These are phyloP conservation scores for Phyllotreta cruciferae DNA, from an alignment of 2,888 invertebrate species.

Conservation along the genomic window DNA sequence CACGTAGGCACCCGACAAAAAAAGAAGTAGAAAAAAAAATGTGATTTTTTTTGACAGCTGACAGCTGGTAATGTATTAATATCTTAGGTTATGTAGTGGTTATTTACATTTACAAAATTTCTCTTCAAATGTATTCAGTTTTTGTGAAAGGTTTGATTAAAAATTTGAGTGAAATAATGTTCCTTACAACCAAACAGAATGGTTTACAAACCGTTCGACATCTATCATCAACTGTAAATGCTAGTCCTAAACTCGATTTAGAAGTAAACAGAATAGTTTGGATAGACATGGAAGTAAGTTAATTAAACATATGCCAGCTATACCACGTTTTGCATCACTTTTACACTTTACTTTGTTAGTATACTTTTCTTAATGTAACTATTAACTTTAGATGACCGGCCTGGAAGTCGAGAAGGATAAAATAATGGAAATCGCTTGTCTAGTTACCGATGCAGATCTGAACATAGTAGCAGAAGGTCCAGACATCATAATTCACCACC, in stretches of 20 bases:
- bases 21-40: too few species aligned
- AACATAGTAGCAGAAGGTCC: slow-evolving; percentile 79
- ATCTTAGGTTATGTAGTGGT: too few species aligned
- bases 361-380: not conserved
- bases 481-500: slow-evolving; percentile 79
- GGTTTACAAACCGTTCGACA: not conserved
- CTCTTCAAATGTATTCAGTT: too few species aligned
- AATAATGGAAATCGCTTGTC: slow-evolving; percentile 88
- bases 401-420: slow-evolving; percentile 77
- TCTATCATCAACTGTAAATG: slow-evolving; percentile 2
- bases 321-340: slow-evolving; percentile 12
- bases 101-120: too few species aligned
- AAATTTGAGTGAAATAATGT: too few species aligned
- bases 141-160: too few species aligned
- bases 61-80: too few species aligned
- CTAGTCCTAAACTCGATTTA: slow-evolving; percentile 44
- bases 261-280: slow-evolving; percentile 67
- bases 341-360: slow-evolving; percentile 10
- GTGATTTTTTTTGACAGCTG: too few species aligned
- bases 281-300: slow-evolving; percentile 73
- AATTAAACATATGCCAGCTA: slow-evolving; percentile 1
- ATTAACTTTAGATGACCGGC: slow-evolving; percentile 80
- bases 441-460: slow-evolving; percentile 84
- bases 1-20: too few species aligned
- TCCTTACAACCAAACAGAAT: not conserved